Conservation (phyloP, 2,888 invertebrate genomes). For the Cosmia pyralina region DNA sequence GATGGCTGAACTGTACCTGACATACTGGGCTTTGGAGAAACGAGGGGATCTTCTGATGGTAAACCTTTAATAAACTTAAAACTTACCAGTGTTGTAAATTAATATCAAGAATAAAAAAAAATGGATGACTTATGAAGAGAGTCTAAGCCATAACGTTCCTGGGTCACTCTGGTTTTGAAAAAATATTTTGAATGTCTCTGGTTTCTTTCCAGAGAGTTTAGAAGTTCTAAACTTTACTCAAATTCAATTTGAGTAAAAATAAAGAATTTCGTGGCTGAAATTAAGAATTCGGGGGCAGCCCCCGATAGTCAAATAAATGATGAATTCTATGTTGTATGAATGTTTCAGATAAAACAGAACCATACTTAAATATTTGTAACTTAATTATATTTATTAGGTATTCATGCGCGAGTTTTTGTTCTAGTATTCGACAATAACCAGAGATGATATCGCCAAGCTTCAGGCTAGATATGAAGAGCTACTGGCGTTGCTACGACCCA, state of each 20-base stretch:
- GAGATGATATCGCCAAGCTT: conserved; percentile 86
- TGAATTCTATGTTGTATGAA: background rate
- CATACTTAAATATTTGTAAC: background rate
- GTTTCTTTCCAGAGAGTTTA: background rate
- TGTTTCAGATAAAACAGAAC: background rate
- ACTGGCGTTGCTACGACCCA: conserved; percentile 93
- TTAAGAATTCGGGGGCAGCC: background rate
- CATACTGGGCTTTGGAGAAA: conserved; percentile 93
- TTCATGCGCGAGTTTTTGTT: conserved; percentile 16
- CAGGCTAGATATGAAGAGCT: conserved; percentile 92
- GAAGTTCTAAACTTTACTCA: background rate
- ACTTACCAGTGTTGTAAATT: background rate
- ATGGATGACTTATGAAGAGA: background rate
- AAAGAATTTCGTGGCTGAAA: background rate
- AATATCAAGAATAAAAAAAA: background rate
- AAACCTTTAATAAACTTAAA: conserved; percentile 63
- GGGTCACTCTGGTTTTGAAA: background rate
- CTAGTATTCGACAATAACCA: conserved; percentile 91
- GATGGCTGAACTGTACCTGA: conserved; percentile 94
- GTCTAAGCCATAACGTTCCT: background rate
- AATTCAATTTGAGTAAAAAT: background rate
- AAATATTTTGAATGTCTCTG: background rate
- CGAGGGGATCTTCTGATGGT: conserved; percentile 95
- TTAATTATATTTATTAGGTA: background rate
- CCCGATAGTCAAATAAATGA: background rate